These are phyloP conservation scores for Unio delphinus DNA, from an alignment of 2,888 invertebrate genomes.

Conservation along the genomic window DNA sequence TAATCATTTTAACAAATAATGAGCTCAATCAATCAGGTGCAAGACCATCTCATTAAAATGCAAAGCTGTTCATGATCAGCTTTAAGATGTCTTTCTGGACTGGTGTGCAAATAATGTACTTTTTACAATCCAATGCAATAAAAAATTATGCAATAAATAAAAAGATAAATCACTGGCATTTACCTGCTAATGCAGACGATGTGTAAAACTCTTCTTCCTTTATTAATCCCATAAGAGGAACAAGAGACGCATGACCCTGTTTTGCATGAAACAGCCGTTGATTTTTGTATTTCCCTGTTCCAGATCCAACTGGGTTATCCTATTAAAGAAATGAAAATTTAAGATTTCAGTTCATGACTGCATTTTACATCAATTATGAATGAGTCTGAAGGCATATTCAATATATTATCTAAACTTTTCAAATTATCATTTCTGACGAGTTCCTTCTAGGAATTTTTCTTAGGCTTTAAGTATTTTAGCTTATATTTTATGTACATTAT, in stretches of 20 bases:
- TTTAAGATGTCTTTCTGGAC: no score
- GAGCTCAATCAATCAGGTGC: no score
- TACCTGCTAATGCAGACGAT: neutral
- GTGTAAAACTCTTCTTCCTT: slow-evolving; percentile 68
- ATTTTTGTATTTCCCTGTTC: slow-evolving; percentile 74
- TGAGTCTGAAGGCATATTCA: neutral
- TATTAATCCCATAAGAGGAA: slow-evolving; percentile 73
- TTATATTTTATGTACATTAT: no score
- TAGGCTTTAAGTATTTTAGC: no score
- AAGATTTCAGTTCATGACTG: neutral
- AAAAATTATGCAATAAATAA: neutral
- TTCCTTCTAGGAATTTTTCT: no score
- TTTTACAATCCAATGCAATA: no score
- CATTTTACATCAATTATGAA: neutral
- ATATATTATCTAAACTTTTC: neutral
- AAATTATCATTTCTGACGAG: neutral
- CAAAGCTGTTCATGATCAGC: no score
- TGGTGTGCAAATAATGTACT: no score
- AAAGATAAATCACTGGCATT: slow-evolving; percentile 6
- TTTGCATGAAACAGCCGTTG: slow-evolving; percentile 72
- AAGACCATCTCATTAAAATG: no score
- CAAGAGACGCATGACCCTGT: slow-evolving; percentile 73
- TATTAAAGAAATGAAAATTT: slow-evolving; percentile 47
- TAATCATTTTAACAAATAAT: no score
- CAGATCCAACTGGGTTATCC: slow-evolving; percentile 75